Base-by-base conservation (phyloP, 2,888 invertebrate genomes). In the Diaperis boleti region DNA sequence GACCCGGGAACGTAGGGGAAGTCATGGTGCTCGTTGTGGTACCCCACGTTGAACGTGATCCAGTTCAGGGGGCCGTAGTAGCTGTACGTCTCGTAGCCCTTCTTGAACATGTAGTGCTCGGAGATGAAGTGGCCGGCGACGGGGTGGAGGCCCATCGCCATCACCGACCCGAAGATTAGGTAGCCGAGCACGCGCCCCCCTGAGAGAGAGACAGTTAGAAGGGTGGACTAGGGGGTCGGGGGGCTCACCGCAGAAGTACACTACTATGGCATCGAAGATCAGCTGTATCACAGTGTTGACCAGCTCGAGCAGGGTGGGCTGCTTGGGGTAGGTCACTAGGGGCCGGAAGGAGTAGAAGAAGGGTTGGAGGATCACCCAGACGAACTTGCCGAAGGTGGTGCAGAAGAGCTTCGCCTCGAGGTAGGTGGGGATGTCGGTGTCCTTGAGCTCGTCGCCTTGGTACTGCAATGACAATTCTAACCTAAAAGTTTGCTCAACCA, bases 11-110 rank as follows among this genome's bases (percentile, higher is more conserved):
- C 94, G 10, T 95, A 94, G 0, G 99, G 99, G 82, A 98, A 98
- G 84, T 99, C 99, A 77, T 99, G 99, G 81, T 99, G 99, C 78
- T 99, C 99, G 78, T 98, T 98, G 78, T 99, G 99, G 78, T 96
- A 98, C 1, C 99, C 99, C 17, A 99, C 99, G 81, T 99, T 99
- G 82, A 98, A 99, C 0, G 98, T 98, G 60, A 99, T 92, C 84
- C 89, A 92, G 82, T 99, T 99, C 10, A 99, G 85, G 0, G 94
- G 92, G 0, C 99, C 99, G 79, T 99, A 99, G 82, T 99, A 98
- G 0, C 97, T 97, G 77, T 98, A 98, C 0, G 98, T 99, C 82
- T 99, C 98, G 77, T 89, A 96, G 0, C 97, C 97, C 79, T 96
- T 95, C 71, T 89, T 89, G 83, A 98, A 99, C 95, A 98, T 97